phyloP scores from a whole-genome alignment of 2,888 invertebrate genomes.

The Pseudococcus jackbeardsleyi region DNA sequence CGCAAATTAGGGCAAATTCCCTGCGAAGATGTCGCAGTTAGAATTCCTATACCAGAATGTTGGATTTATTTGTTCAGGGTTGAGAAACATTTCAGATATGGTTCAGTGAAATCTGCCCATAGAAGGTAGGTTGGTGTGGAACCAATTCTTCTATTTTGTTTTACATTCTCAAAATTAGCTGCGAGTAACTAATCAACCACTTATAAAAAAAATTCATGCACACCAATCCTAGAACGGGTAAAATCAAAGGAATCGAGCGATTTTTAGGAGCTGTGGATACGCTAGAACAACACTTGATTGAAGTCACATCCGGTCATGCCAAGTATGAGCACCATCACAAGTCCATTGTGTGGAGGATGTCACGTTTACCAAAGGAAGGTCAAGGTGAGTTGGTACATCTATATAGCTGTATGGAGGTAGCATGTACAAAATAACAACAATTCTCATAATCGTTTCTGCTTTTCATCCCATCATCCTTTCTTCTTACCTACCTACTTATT shows the following conservation, averaged over 20 bases:
- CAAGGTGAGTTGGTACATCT: conserved; percentile 79
- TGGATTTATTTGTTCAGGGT: conserved; percentile 99
- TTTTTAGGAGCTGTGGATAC: conserved; percentile 92
- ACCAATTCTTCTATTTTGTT: no score
- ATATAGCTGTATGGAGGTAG: no score
- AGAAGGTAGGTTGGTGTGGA: conserved; percentile 74
- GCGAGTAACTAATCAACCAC: no score
- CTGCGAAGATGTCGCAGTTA: conserved; percentile 96
- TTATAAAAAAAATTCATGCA: no score
- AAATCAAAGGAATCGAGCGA: conserved; percentile 92
- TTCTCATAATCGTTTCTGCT: no score
- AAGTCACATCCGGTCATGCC: conserved; percentile 95
- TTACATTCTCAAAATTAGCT: no score
- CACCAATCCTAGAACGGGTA: conserved; percentile 77
- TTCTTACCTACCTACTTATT: no score
- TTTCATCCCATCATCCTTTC: no score
- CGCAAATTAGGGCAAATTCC: conserved; percentile 95
- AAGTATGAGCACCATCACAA: conserved; percentile 99
- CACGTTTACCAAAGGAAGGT: conserved; percentile 96
- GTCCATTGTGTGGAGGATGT: conserved; percentile 98
- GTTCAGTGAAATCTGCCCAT: conserved; percentile 95
- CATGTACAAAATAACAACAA: no score
- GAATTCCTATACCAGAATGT: conserved; percentile 98
- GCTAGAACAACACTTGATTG: conserved; percentile 91
- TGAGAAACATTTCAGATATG: conserved; percentile 97